Base-by-base conservation (phyloP, 2,113 vertebrate species). In the Typhlomys cinereus region DNA sequence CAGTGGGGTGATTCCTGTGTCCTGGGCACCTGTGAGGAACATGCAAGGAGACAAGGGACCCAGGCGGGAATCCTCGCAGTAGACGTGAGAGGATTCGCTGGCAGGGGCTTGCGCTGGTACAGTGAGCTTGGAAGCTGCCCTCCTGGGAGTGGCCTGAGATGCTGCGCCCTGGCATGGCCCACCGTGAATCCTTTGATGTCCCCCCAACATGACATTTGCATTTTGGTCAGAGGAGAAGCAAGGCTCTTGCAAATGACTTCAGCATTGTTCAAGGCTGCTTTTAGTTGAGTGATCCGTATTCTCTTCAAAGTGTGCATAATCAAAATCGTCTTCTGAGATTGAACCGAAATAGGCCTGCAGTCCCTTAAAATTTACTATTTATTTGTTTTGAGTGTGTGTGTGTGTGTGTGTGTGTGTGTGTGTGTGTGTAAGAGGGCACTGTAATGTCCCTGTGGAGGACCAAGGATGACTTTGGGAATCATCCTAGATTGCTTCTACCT, bases 221-320 rank as follows among this genome's bases (percentile, higher is more conserved):
- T 97, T 97, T 87, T 46, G 69, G 95, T 94, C 89, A 95, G 36
- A 91, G 82, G 92, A 76, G 97, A 97, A 97, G 92, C 88, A 89
- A 97, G 94, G 93, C 90, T 89, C 31, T 78, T 93, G 94, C 94
- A 97, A 98, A 98, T 96, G 95, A 80, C 64, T 97, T 50, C 11
- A 93, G 97, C 95, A 95, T 52, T 94, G 78, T 70, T 76, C 89
- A 89, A 92, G 95, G 50, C 83, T 59, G 75, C 89, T 95, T 96
- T 95, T 79, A 88, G 93, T 94, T 89, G 85, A 92, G 95, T 52
- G 80, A 87, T 95, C 94, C 96, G 97, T 91, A 94, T 97, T 94
- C 96, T 10, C 13, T 94, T n/a, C n/a, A n/a, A n/a, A n/a, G 7
- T 69, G 85, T 95, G 96, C 94, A 88, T 75, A 93, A 57, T 92